phyloP scores from a whole-genome alignment of 2,113 vertebrate genomes.

The Xenotilapia flavipinnis region DNA sequence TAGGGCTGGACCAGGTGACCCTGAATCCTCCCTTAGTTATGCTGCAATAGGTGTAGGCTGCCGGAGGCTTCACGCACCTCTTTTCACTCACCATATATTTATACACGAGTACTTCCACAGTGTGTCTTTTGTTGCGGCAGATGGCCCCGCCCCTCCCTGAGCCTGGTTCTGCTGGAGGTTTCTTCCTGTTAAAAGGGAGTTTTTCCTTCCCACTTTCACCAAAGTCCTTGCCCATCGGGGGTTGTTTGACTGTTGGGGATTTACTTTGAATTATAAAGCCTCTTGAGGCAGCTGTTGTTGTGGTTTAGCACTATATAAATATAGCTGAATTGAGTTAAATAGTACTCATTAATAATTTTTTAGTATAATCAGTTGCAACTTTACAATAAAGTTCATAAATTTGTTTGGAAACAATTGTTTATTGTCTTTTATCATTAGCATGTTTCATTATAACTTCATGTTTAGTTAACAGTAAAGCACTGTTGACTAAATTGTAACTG shows the following conservation, averaged over 20 bases:
- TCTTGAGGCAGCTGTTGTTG: not conserved
- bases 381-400: not conserved
- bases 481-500: not conserved
- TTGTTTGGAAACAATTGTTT: not conserved
- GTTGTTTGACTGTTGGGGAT: not conserved
- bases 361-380: not conserved
- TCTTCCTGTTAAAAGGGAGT: not conserved
- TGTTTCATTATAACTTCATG: not conserved
- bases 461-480: not conserved
- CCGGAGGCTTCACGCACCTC: not conserved
- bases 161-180: fast-evolving
- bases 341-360: not conserved
- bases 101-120: not conserved
- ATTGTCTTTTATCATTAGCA: not conserved
- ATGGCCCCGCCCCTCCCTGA: not conserved
- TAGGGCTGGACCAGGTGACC: not conserved
- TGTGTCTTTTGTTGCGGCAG: not conserved
- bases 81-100: not conserved
- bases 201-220: fast-evolving
- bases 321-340: not conserved
- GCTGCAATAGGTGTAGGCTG: fast-evolving
- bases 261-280: not conserved
- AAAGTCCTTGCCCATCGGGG: not conserved
- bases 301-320: not conserved
- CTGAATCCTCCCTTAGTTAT: not conserved